A percentile compares a stretch with the other conserved stretches of the same genome.
Conservation (phyloP, 2,888 invertebrate genomes). For the Blera fallax region DNA sequence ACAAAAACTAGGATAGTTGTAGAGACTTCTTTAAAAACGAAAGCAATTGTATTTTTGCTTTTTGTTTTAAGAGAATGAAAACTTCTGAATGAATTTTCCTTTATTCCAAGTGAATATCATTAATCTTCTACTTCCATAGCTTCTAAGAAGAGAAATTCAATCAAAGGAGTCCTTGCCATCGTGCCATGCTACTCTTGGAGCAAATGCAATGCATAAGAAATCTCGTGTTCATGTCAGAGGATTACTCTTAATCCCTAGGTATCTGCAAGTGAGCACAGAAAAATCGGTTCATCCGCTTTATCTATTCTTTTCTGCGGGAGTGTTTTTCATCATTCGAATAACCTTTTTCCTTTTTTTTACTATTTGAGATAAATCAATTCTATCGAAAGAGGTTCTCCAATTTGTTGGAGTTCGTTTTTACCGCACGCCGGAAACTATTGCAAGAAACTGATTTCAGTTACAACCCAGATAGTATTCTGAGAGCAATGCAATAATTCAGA, state of each 20-base stretch:
- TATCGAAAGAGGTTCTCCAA: not conserved
- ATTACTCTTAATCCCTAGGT: conserved; percentile 51
- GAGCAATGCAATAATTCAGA: conserved; percentile 8
- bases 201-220: conserved; percentile 14
- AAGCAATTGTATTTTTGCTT: no score
- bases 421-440: conserved; percentile 23
- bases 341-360: not conserved
- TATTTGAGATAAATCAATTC: conserved; percentile 36
- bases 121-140: conserved; percentile 27
- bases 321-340: not conserved
- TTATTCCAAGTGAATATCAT: conserved; percentile 3
- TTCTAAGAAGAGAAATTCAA: conserved; percentile 20
- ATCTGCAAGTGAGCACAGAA: conserved; percentile 46
- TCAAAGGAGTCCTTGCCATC: conserved; percentile 1
- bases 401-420: conserved; percentile 5
- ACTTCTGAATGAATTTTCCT: not conserved
- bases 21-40: no score
- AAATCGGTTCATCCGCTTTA: conserved; percentile 43
- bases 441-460: conserved; percentile 37
- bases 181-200: not conserved
- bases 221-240: conserved; percentile 47
- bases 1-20: not conserved
- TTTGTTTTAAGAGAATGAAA: not conserved
- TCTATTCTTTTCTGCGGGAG: conserved; percentile 4
- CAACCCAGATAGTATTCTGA: not conserved